Evolutionary conservation across 2,888 invertebrate species (phyloP).

Genomic region (Ectemnius cavifrons): DNA sequence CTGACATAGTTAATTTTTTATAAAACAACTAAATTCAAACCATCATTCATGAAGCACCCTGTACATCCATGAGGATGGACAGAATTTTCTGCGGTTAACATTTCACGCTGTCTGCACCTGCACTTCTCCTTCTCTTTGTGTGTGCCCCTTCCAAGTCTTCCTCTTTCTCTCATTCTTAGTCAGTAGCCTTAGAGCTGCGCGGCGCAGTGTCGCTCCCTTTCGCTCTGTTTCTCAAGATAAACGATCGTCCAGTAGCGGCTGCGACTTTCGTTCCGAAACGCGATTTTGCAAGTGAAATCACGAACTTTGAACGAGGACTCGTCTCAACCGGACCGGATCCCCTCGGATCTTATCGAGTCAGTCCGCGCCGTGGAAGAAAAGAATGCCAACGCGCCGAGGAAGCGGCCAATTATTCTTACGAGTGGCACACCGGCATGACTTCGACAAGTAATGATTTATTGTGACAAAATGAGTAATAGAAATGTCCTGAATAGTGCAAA

Average conservation of each 20-base stretch:
- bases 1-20: too few species aligned
- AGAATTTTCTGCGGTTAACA: too few species aligned
- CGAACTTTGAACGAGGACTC: conserved; percentile 64
- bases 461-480: too few species aligned
- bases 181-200: conserved; percentile 17
- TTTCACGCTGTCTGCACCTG: too few species aligned
- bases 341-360: neutral
- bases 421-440: too few species aligned
- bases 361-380: neutral
- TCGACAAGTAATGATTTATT: too few species aligned
- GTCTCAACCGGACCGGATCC: conserved; percentile 45
- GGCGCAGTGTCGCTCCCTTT: conserved; percentile 40
- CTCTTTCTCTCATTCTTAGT: conserved; percentile 12
- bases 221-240: conserved; percentile 71
- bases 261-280: conserved; percentile 69
- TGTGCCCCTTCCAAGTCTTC: neutral
- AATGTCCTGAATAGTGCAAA: too few species aligned
- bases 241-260: conserved; percentile 34
- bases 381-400: neutral
- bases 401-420: too few species aligned
- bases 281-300: conserved; percentile 71
- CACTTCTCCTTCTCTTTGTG: neutral
- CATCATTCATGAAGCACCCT: too few species aligned
- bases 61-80: too few species aligned
- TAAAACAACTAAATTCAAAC: too few species aligned